These are phyloP conservation scores for Acestrorhynchus altus DNA, from an alignment of 2,797 vertebrate genomes.

Conservation along the genomic window DNA sequence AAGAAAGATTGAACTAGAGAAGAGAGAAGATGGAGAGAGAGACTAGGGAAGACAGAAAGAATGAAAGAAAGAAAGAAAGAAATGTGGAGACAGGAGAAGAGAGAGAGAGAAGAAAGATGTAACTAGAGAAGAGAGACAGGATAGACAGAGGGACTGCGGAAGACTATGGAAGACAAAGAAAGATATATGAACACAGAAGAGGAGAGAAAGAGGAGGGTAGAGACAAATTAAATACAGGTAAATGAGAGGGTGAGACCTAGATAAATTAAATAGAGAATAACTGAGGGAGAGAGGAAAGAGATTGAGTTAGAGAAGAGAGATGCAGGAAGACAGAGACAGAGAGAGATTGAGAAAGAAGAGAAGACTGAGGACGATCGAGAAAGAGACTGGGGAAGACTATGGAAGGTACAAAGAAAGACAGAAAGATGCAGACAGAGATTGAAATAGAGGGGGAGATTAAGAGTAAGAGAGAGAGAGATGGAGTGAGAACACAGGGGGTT, in stretches of 20 bases:
- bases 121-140: conserved; percentile 11
- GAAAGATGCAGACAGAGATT: not conserved
- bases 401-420: not conserved
- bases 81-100: not conserved
- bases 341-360: conserved; percentile 19
- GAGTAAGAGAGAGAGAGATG: not conserved
- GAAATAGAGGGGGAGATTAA: not conserved
- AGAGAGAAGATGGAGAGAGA: not conserved
- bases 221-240: no score
- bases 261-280: not conserved
- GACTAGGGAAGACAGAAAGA: not conserved
- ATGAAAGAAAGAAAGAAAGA: not conserved
- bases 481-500: no score
- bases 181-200: not conserved
- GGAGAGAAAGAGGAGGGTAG: not conserved
- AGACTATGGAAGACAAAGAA: not conserved
- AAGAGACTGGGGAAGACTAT: not conserved
- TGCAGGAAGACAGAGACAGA: conserved; percentile 6
- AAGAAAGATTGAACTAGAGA: not conserved
- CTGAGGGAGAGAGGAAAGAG: not conserved
- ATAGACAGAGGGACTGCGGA: not conserved
- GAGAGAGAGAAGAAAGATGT: not conserved
- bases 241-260: not conserved
- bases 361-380: not conserved
- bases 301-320: conserved; percentile 4